Evolutionary conservation across 2,888 invertebrate species (phyloP).

Genomic region (Zele albiditarsus): DNA sequence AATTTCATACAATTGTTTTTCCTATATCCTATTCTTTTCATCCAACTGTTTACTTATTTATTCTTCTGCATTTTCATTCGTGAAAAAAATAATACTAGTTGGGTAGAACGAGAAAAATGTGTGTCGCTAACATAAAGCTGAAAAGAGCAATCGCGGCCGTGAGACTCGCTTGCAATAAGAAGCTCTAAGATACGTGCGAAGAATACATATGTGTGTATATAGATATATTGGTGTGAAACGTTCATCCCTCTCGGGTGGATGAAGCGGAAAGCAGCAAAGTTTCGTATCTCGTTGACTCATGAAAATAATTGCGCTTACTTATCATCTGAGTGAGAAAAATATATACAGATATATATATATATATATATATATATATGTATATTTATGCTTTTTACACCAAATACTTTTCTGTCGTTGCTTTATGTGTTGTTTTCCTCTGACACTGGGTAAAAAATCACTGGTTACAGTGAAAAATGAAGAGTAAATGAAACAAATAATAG

Average conservation of each 20-base stretch:
- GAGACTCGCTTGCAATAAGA: conserved; percentile 2
- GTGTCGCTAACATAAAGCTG: neutral
- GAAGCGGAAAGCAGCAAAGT: conserved; percentile 11
- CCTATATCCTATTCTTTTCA: neutral
- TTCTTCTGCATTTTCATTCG: neutral
- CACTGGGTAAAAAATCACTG: neutral
- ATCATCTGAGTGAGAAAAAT: neutral
- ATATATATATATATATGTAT: conserved; percentile 8
- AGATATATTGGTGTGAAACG: neutral
- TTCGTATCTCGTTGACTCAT: conserved; percentile 9
- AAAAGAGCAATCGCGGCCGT: neutral
- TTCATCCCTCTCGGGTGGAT: no score
- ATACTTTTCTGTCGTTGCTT: neutral
- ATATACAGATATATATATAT: conserved; percentile 1
- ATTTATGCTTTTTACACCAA: neutral
- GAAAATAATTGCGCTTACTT: conserved; percentile 25
- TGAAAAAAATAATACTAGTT: neutral
- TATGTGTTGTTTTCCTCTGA: neutral
- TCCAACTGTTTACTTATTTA: neutral
- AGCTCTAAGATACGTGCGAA: conserved; percentile 7
- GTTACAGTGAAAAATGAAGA: neutral
- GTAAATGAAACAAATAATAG: neutral
- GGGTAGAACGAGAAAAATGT: neutral
- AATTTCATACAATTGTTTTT: neutral
- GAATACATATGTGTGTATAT: neutral